These are phyloP conservation scores for Metridium senile DNA, from an alignment of 92 coral and sea anemone species.

Conservation along the genomic window DNA sequence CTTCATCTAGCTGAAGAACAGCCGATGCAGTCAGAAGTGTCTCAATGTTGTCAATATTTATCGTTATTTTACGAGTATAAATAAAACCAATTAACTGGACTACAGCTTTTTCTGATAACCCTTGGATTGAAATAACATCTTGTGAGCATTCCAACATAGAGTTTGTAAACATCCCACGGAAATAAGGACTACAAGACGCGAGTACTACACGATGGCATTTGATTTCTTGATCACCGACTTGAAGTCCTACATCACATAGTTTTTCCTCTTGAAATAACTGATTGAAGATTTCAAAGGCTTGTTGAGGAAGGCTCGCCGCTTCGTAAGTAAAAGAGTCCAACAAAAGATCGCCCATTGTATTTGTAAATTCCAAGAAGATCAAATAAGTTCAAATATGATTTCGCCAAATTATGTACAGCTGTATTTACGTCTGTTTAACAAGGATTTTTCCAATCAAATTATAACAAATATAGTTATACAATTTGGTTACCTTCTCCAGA, in stretches of 20 bases:
- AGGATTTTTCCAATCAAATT: no score
- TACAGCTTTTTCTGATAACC: constrained; percentile 86
- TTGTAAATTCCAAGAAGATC: not conserved
- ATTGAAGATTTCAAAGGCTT: constrained; percentile 71
- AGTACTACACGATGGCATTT: constrained; percentile 92
- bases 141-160: constrained; percentile 85
- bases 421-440: no score
- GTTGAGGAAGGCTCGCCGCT: constrained; percentile 60
- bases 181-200: constrained; percentile 93
- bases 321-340: constrained; percentile 73
- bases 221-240: constrained; percentile 79
- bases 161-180: constrained; percentile 96
- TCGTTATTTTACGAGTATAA: constrained; percentile 86
- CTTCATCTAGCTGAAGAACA: constrained; percentile 86
- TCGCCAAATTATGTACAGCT: no score
- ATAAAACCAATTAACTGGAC: constrained; percentile 75
- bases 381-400: not conserved
- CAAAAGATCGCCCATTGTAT: constrained; percentile 77
- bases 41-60: constrained; percentile 86
- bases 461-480: no score
- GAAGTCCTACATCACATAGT: constrained; percentile 86
- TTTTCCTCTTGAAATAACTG: constrained; percentile 79
- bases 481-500: no score
- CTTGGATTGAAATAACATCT: constrained; percentile 80
- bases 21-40: constrained; percentile 88